Base-by-base conservation (phyloP, 1,140 invertebrate genomes). In the Drosophila melanica region DNA sequence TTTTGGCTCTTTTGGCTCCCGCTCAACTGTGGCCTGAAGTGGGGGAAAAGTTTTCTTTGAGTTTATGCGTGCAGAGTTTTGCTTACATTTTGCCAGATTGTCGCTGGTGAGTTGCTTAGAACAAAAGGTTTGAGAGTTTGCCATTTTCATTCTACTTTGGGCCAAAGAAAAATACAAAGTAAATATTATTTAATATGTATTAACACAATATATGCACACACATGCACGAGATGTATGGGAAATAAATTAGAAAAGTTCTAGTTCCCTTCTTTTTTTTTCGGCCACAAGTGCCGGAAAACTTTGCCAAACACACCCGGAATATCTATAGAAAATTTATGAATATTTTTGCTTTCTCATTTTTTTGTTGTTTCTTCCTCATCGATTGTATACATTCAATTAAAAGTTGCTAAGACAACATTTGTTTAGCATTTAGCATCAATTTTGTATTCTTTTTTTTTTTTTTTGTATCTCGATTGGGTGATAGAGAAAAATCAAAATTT, bases 241-340 rank as follows among this genome's bases (percentile, higher is more conserved):
- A 85, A 85, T 85, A 85, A 85, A 85, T 85, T 85, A 85, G 81
- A 85, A 85, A 85, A 85, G 81, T 85, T 85, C 69, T 41, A 75
- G 81, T 54, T 73, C 67, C 53, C 53, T 9, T 9, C 27, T 27
- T 75, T 73, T 69, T 62, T 58, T 45, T 78, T 77, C 58, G 51
- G 42, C 57, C 23, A 11, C 39, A 58, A 74, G 69, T 57, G 57
- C 62, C 66, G 71, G 58, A 82, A 85, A 84, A 53, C 60, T 84
- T 74, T 67, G 9, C 27, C 48, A 27, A 57, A 39, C 14, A 35
- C 41, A 60, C 16, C 41, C 20, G 6, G 12, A 72, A 66, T 62
- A 64, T 79, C 47, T 73, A 85, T 85, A 77, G 20, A 68, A 85
- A 85, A 85, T 85, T 85, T 81, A 85, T 85, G 79, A 80, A 85